Conservation (phyloP, 2,797 vertebrate species). For the Rousettus madagascariensis region DNA sequence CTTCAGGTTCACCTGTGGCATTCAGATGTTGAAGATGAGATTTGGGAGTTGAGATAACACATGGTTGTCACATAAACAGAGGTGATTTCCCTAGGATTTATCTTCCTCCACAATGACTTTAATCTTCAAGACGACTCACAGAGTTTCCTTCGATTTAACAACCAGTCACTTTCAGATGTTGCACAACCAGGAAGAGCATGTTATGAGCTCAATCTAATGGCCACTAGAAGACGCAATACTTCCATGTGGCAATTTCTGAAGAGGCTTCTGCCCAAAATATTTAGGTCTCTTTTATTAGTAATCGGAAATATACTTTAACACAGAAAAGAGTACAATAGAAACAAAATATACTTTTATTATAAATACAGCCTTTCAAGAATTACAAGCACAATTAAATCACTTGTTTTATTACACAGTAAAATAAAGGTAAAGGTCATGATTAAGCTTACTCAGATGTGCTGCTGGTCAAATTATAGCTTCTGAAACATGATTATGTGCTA, state of each 20-base stretch:
- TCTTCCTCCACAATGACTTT: not conserved
- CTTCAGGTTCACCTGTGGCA: not conserved
- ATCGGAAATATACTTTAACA: not conserved
- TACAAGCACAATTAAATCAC: not conserved
- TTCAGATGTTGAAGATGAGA: not conserved
- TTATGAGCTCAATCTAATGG: not conserved
- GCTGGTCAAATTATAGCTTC: not conserved
- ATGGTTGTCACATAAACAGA: not conserved
- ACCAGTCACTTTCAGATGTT: not conserved
- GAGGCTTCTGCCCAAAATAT: not conserved
- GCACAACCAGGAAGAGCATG: not conserved
- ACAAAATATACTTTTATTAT: not conserved
- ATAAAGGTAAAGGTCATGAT: not conserved
- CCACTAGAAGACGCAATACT: too few relatives aligned
- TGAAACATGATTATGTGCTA: not conserved
- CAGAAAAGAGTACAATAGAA: slow-evolving; percentile 38
- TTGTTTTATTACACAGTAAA: not conserved
- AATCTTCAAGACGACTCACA: not conserved
- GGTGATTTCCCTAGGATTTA: not conserved
- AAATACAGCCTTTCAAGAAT: slow-evolving; percentile 9
- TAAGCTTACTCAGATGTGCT: not conserved
- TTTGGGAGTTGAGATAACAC: not conserved
- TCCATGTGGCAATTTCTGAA: not conserved
- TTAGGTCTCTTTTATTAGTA: not conserved
- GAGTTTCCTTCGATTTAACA: not conserved